Conservation (phyloP, 2,797 vertebrate genomes). For the Danio choprae region DNA sequence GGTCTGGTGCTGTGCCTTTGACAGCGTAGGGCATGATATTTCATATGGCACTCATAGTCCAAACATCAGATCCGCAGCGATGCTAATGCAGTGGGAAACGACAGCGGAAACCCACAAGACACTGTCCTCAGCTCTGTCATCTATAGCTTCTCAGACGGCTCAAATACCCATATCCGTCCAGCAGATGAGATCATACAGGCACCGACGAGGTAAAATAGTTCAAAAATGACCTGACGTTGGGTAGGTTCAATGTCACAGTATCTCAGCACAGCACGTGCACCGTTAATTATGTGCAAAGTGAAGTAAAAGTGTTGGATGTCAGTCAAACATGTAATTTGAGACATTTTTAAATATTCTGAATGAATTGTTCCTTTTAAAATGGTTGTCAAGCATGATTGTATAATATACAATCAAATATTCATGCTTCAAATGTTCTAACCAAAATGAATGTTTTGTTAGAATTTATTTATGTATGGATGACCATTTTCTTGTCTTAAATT, state of each 20-base stretch:
- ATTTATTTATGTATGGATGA: no score
- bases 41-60: conserved; percentile 78
- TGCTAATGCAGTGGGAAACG: conserved; percentile 73
- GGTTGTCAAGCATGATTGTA: no score
- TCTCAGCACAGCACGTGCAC: background rate
- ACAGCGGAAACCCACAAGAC: conserved; percentile 47
- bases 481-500: no score
- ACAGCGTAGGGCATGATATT: conserved; percentile 75
- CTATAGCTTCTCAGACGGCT: conserved; percentile 27
- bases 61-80: conserved; percentile 71
- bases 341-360: no score
- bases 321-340: background rate
- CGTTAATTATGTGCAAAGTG: no score
- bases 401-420: no score
- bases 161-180: conserved; percentile 42
- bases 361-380: no score
- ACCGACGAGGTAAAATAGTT: conserved; percentile 13
- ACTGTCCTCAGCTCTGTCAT: conserved; percentile 21
- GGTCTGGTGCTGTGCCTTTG: conserved; percentile 51
- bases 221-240: conserved; percentile 7
- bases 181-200: conserved; percentile 2
- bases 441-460: no score
- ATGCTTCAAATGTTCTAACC: no score
- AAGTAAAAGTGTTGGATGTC: background rate
- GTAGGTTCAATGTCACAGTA: conserved; percentile 3